Evolutionary conservation across 2,113 vertebrate genomes (phyloP).

Genomic region (Paralichthys olivaceus): DNA sequence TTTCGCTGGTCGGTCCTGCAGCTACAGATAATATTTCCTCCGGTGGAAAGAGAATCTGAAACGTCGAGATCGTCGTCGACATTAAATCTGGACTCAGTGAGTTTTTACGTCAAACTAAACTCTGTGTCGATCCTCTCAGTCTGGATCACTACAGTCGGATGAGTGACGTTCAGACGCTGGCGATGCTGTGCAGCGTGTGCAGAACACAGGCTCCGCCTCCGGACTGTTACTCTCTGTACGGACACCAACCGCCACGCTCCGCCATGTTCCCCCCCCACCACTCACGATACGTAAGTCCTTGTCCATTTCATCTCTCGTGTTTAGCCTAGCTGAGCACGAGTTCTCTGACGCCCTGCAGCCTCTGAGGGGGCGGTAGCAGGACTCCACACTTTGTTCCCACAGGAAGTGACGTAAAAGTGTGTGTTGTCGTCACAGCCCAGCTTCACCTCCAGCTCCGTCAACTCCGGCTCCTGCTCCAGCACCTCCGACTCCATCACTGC

Average conservation of each 20-base stretch:
- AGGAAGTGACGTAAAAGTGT: slow-evolving; percentile 20
- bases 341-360: too few relatives aligned
- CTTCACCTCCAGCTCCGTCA: slow-evolving; percentile 86
- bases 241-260: slow-evolving; percentile 83
- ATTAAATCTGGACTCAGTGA: not conserved
- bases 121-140: slow-evolving; percentile 69
- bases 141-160: slow-evolving; percentile 95
- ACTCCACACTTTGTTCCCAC: not conserved
- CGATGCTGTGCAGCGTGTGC: slow-evolving; percentile 97
- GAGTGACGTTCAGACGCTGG: slow-evolving; percentile 95
- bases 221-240: slow-evolving; percentile 81
- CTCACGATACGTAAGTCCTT: slow-evolving; percentile 86
- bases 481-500: slow-evolving; percentile 90
- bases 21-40: too few relatives aligned
- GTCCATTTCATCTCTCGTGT: too few relatives aligned
- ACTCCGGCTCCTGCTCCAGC: slow-evolving; percentile 93
- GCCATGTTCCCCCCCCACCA: slow-evolving; percentile 84
- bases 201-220: slow-evolving; percentile 87
- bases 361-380: too few relatives aligned
- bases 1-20: not conserved
- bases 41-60: too few relatives aligned
- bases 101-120: too few relatives aligned
- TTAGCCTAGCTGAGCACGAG: too few relatives aligned
- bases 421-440: slow-evolving; percentile 84
- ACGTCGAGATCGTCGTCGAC: not conserved